These are phyloP conservation scores for Bugulina stolonifera DNA, from an alignment of 2,888 invertebrate species.

Conservation along the genomic window DNA sequence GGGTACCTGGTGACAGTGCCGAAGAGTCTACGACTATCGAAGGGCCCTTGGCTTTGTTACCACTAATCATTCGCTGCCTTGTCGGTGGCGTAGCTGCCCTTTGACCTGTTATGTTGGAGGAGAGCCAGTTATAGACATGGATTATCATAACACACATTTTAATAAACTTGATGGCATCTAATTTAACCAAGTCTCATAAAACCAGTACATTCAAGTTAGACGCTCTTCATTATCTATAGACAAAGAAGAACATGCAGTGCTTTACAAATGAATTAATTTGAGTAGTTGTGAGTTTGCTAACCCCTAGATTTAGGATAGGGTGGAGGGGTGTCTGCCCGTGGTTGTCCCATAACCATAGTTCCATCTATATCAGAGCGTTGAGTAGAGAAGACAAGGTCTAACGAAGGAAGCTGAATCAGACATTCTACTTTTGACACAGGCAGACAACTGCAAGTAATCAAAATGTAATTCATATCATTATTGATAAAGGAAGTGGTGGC, in stretches of 20 bases:
- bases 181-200: no score
- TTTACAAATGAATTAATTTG: no score
- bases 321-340: constrained; percentile 34
- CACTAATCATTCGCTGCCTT: constrained; percentile 37
- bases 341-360: constrained; percentile 28
- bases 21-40: not conserved
- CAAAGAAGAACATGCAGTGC: no score
- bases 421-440: constrained; percentile 93
- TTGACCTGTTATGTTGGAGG: not conserved
- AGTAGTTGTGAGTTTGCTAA: no score
- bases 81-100: not conserved
- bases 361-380: constrained; percentile 43
- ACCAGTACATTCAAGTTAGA: no score
- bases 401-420: constrained; percentile 87
- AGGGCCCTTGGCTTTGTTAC: constrained; percentile 29
- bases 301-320: constrained; percentile 37
- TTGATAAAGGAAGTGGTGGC: no score
- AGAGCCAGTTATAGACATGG: no score
- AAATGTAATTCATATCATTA: no score
- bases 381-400: constrained; percentile 87
- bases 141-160: no score
- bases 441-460: constrained; percentile 66
- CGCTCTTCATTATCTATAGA: no score
- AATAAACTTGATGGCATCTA: no score
- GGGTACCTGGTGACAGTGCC: not conserved